phyloP scores from a whole-genome alignment of 92 coral and sea anemone species.

The Phenganax subtilis region DNA sequence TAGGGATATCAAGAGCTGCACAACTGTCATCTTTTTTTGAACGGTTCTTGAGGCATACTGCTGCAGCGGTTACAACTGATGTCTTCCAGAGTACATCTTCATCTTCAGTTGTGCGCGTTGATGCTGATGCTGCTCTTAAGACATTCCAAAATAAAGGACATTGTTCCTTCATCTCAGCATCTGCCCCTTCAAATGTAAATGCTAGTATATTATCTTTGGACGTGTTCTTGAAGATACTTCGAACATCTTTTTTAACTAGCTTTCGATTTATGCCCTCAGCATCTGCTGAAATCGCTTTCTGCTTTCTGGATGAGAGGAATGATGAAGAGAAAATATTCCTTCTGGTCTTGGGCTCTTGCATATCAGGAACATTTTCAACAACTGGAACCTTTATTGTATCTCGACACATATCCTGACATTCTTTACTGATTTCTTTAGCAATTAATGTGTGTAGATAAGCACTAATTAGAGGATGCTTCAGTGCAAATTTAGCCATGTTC shows the following conservation, averaged over 20 bases:
- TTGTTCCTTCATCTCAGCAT: conserved; percentile 20
- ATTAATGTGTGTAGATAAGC: not conserved
- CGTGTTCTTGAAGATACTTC: conserved; percentile 12
- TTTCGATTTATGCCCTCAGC: not conserved
- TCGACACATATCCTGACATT: conserved; percentile 29
- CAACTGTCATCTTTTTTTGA: conserved; percentile 23
- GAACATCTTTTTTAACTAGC: conserved; percentile 22
- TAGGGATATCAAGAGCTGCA: conserved; percentile 28
- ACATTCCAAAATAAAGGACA: conserved; percentile 18
- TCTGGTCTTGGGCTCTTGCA: not conserved
- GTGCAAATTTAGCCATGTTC: conserved; percentile 28
- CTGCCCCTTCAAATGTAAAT: conserved; percentile 7
- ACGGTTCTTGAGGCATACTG: conserved; percentile 20
- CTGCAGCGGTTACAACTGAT: conserved; percentile 29
- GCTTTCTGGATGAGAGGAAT: too few species aligned
- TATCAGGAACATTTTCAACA: not conserved
- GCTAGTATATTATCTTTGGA: conserved; percentile 1
- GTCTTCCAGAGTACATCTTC: conserved; percentile 7
- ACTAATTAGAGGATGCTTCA: conserved; percentile 26
- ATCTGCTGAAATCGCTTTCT: too few species aligned
- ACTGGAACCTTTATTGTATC: conserved; percentile 19
- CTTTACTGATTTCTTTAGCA: conserved; percentile 17
- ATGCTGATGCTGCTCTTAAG: conserved; percentile 11
- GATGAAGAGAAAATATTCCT: too few species aligned
- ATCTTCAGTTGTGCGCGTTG: not conserved